Percentiles rank a stretch among this genome's conserved stretches.
Conservation (phyloP, 1,140 invertebrate genomes). For the Drosophila lini region DNA sequence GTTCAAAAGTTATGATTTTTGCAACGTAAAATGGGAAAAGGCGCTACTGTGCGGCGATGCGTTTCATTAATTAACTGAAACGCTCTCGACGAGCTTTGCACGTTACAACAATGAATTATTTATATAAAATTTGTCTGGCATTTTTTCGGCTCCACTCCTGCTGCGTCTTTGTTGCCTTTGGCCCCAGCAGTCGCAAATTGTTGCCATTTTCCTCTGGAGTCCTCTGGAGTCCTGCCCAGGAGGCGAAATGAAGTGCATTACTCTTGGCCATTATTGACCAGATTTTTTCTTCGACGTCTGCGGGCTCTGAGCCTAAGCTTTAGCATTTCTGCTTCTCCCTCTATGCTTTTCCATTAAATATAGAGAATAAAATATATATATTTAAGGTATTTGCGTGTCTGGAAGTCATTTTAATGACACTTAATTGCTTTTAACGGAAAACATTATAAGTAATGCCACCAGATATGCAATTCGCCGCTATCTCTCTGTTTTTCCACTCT, state of each 20-base stretch:
- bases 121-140: constrained; percentile 82
- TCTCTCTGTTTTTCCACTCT: constrained; percentile 10
- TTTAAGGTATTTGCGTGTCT: constrained; percentile 32
- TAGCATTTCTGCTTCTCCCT: neutral
- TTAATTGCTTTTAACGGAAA: constrained; percentile 25
- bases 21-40: too few relatives aligned
- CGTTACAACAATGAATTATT: constrained; percentile 84
- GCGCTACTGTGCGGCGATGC: too few relatives aligned
- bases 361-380: neutral
- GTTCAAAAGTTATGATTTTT: too few relatives aligned
- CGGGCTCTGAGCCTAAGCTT: neutral
- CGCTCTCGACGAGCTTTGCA: constrained; percentile 78
- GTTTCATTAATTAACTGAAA: constrained; percentile 84
- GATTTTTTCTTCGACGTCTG: constrained; percentile 37
- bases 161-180: constrained; percentile 37
- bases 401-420: constrained; percentile 16
- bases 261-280: constrained; percentile 48
- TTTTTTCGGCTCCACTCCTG: constrained; percentile 38
- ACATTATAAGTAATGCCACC: constrained; percentile 11
- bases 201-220: constrained; percentile 45
- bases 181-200: constrained; percentile 42
- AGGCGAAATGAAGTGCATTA: constrained; percentile 65
- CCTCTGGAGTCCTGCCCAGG: constrained; percentile 27
- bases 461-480: constrained; percentile 7
- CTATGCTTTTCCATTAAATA: neutral